Conservation (phyloP, 2,797 vertebrate genomes). For the Ctenochaetus hawaiiensis region DNA sequence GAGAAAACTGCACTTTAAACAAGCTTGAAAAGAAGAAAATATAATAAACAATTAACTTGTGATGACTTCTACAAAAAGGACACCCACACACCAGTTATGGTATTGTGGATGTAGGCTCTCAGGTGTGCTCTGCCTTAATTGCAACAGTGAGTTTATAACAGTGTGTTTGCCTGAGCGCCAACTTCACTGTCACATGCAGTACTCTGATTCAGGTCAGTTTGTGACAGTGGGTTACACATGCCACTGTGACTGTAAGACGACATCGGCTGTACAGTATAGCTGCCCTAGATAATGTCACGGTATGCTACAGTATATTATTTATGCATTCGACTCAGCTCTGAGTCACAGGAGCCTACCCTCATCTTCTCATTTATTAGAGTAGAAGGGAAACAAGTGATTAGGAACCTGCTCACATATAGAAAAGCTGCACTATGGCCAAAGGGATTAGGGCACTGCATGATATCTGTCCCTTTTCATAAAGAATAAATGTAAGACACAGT, state of each 20-base stretch:
- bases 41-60: slow-evolving; percentile 26
- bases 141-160: slow-evolving; percentile 18
- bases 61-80: slow-evolving; percentile 1
- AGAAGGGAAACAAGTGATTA: slow-evolving; percentile 22
- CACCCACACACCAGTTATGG: not conserved
- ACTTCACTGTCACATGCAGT: slow-evolving; percentile 35
- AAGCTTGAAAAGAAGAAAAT: slow-evolving; percentile 18
- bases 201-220: slow-evolving; percentile 69
- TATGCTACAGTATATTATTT: slow-evolving; percentile 56
- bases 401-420: slow-evolving; percentile 34
- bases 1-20: slow-evolving; percentile 27
- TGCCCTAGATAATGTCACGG: slow-evolving; percentile 72
- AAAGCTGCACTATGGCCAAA: slow-evolving; percentile 25
- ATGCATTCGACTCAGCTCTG: slow-evolving; percentile 29
- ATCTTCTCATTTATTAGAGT: not conserved
- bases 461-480: slow-evolving; percentile 25
- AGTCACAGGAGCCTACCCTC: slow-evolving; percentile 32
- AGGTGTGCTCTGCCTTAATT: slow-evolving; percentile 36
- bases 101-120: slow-evolving; percentile 9
- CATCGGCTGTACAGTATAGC: slow-evolving; percentile 36
- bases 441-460: slow-evolving; percentile 13
- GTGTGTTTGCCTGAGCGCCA: not conserved
- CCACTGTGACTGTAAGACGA: slow-evolving; percentile 40
- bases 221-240: slow-evolving; percentile 45
- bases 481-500: slow-evolving; percentile 7